Base-by-base conservation (phyloP, 2,113 vertebrate genomes). In the Pungitius pungitius region DNA sequence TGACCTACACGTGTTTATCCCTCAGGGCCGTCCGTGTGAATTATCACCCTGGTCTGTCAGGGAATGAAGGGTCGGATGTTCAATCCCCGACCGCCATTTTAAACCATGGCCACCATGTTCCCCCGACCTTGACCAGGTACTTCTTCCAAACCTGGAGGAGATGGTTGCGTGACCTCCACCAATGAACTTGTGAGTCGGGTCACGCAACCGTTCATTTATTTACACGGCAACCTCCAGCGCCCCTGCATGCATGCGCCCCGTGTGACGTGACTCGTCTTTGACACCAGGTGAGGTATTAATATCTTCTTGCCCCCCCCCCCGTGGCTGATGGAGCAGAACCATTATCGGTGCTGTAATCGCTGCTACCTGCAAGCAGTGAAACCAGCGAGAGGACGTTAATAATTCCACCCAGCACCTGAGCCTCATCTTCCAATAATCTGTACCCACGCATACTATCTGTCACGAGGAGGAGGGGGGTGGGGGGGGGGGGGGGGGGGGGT, bases 371-470 rank as follows among this genome's bases (percentile, higher is more conserved):
- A 56, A 12, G 22, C 65, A 13, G 27, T 52, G 18, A 60, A 75
- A 80, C 42, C 52, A 43, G 45, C 58, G 58, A 52, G 3, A 51
- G 2, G 0, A 11, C 45, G 27, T 59, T 33, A 49, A 47, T 61
- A 39, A 66, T 69, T 56, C 54, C 22, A 27, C 20, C 5, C 30
- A 33, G 61, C 69, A 82, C 65, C 70, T 78, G 69, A 33, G 51
- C 30, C 43, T 52, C 45, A 20, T 55, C 54, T 63, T 42, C 52
- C 63, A 69, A 45, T 73, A 56, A 80, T 64, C 56, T 70, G 27
- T 52, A 57, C 26, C 54, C 43, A 7, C 70, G 69, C 51, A 57
- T 58, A 58, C 69, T 42, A 77, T 76, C 55, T 66, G 71, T 85
- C 81, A 57, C 17, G 4, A 33, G 54, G 51, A 51, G 30, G 30